Conservation (phyloP, 1,140 invertebrate species). For the Panagrolaimus sp. region DNA sequence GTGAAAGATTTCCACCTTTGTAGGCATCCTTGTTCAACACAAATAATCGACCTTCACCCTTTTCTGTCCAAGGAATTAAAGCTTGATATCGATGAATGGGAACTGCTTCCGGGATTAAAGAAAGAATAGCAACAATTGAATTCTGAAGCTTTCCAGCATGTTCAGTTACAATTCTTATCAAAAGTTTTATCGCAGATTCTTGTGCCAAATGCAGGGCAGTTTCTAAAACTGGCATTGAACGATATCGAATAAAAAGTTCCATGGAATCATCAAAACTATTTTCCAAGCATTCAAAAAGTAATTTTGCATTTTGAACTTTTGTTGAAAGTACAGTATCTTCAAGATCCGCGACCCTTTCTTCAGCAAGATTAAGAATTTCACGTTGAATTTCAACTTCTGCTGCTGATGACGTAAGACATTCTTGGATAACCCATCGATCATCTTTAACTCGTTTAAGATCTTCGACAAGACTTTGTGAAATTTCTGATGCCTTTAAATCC, state of each 20-base stretch:
- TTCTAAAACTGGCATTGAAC: neutral
- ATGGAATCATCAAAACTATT: neutral
- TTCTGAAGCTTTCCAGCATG: neutral
- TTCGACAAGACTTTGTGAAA: neutral
- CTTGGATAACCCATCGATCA: neutral
- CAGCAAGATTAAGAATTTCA: constrained; percentile 2
- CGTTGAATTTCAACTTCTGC: neutral
- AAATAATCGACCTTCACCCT: neutral
- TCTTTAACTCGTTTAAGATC: neutral
- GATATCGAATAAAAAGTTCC: constrained; percentile 2
- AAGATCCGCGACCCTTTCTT: neutral
- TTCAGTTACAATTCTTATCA: neutral
- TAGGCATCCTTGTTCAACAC: neutral
- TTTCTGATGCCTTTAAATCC: neutral
- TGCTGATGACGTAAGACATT: neutral
- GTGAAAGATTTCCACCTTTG: neutral
- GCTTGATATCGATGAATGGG: neutral
- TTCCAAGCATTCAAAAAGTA: neutral
- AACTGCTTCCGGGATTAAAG: neutral
- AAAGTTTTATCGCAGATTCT: neutral
- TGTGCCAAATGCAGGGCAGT: neutral
- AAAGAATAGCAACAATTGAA: neutral
- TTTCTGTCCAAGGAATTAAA: neutral
- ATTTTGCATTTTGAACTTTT: neutral
- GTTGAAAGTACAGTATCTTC: neutral